These are phyloP conservation scores for Hypanus sabinus DNA, from an alignment of 2,113 vertebrate genomes.

Conservation along the genomic window DNA sequence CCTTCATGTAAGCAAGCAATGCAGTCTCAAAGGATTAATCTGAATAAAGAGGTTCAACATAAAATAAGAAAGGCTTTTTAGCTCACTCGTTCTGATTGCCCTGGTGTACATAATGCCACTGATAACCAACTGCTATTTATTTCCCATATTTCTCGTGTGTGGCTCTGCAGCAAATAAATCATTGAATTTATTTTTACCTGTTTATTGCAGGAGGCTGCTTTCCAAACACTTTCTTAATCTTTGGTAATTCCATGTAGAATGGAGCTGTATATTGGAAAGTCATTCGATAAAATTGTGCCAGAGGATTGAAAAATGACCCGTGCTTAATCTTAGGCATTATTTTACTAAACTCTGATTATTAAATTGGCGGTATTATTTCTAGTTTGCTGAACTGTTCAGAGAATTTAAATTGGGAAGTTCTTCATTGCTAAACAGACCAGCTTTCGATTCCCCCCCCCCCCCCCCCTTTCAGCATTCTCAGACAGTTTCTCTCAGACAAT, in stretches of 20 bases:
- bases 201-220: background rate
- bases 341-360: background rate
- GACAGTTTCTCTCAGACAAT: no score
- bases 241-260: background rate
- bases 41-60: background rate
- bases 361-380: no score
- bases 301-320: background rate
- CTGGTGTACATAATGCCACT: background rate
- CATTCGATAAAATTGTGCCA: background rate
- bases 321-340: no score
- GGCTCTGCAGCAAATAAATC: background rate
- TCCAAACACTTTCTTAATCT: background rate
- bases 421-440: background rate
- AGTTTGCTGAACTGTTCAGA: background rate
- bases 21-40: background rate
- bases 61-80: background rate
- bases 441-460: background rate
- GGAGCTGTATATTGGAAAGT: background rate
- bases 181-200: background rate
- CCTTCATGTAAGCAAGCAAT: background rate
- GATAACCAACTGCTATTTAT: background rate
- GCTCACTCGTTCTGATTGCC: background rate
- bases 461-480: no score
- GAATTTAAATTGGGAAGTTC: background rate
- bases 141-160: background rate